These are phyloP conservation scores for Ptilodon capucinus DNA, from an alignment of 2,888 invertebrate genomes.

Conservation along the genomic window DNA sequence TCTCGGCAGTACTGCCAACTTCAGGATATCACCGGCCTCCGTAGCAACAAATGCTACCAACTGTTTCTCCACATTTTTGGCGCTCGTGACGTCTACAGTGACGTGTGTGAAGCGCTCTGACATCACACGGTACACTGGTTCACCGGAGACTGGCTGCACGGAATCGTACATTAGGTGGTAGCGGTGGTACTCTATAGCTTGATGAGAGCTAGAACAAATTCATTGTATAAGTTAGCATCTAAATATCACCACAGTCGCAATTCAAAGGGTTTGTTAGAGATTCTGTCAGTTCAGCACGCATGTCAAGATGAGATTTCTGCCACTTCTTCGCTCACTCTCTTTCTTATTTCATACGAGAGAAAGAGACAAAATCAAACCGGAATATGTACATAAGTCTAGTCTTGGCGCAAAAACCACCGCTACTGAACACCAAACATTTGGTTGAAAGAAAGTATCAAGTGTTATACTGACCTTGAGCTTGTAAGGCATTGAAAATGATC, in stretches of 20 bases:
- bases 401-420: neutral
- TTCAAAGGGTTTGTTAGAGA: no score
- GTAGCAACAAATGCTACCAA: slow-evolving; percentile 93
- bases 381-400: no score
- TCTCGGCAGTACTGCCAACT: slow-evolving; percentile 88
- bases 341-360: no score
- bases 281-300: no score
- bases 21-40: slow-evolving; percentile 88
- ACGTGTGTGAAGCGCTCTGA: slow-evolving; percentile 89
- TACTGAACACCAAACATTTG: neutral
- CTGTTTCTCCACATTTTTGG: slow-evolving; percentile 86
- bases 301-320: no score
- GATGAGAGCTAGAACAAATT: slow-evolving; percentile 55
- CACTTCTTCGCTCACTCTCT: no score
- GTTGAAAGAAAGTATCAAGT: neutral
- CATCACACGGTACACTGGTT: slow-evolving; percentile 87
- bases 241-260: no score
- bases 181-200: slow-evolving; percentile 85
- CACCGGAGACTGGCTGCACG: slow-evolving; percentile 87
- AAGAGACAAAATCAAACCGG: no score
- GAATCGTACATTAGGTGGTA: slow-evolving; percentile 95
- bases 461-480: slow-evolving; percentile 51
- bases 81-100: slow-evolving; percentile 90
- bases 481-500: slow-evolving; percentile 84
- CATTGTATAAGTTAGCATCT: no score